These are phyloP conservation scores for Corythaeola cristata DNA, from an alignment of 2,113 vertebrate species.

Conservation along the genomic window DNA sequence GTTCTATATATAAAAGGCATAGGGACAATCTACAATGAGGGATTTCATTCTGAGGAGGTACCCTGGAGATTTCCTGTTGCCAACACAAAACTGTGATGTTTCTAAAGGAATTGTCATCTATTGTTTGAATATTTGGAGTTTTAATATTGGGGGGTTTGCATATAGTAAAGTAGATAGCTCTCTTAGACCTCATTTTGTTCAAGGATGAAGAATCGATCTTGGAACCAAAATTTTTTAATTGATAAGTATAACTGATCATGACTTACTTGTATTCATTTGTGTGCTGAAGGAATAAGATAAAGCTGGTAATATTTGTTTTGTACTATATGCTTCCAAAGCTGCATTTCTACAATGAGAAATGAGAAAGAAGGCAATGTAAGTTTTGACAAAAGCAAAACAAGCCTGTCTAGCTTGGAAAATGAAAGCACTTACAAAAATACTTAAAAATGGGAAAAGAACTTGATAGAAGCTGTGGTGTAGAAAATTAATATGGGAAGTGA, in stretches of 20 bases:
- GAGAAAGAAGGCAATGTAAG: background rate
- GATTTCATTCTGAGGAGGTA: constrained; percentile 27
- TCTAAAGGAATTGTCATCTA: background rate
- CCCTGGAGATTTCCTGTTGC: background rate
- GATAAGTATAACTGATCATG: background rate
- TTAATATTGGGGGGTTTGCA: background rate
- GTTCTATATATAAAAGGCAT: background rate
- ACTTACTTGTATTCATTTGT: background rate
- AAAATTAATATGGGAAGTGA: background rate
- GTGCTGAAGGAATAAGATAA: background rate
- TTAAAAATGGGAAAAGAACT: background rate
- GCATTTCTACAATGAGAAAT: background rate
- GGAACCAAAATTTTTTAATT: background rate
- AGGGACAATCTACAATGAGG: constrained; percentile 6
- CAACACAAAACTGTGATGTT: background rate
- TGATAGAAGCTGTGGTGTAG: background rate
- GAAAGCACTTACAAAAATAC: background rate
- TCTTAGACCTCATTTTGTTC: background rate
- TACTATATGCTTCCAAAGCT: background rate
- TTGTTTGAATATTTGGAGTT: background rate
- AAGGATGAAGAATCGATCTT: background rate
- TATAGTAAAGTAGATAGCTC: background rate
- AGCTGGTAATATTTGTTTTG: background rate
- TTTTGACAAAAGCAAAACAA: background rate
- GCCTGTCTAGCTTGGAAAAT: background rate